Percentiles rank a stretch among this genome's conserved stretches.
These are phyloP conservation scores for Drosophila emarginata DNA, from an alignment of 2,888 invertebrate genomes.

Conservation along the genomic window DNA sequence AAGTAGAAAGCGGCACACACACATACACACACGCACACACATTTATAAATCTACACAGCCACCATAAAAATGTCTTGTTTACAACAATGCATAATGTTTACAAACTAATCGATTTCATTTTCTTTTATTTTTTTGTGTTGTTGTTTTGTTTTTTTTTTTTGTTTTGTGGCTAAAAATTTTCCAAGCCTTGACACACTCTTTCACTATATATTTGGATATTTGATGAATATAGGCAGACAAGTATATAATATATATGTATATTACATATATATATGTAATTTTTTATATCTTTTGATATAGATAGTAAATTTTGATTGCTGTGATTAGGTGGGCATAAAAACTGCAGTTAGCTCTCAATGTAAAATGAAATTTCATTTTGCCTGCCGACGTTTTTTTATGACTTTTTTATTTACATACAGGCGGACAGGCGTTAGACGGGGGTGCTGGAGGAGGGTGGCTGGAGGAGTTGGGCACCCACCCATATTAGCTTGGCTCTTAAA, in stretches of 20 bases:
- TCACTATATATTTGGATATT: slow-evolving; percentile 17
- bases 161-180: slow-evolving; percentile 7
- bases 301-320: slow-evolving; percentile 24
- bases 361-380: slow-evolving; percentile 18
- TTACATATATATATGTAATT: slow-evolving; percentile 9
- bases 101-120: slow-evolving; percentile 43
- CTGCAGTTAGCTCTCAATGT: slow-evolving; percentile 43
- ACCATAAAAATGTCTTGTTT: slow-evolving; percentile 64
- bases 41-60: neutral
- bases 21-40: neutral
- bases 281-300: slow-evolving; percentile 31
- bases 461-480: neutral
- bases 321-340: slow-evolving; percentile 44
- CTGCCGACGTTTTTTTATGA: slow-evolving; percentile 19
- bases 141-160: neutral
- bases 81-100: slow-evolving; percentile 68
- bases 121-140: neutral
- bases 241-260: slow-evolving; percentile 1
- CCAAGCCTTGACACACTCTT: slow-evolving; percentile 7
- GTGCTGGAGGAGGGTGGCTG: neutral
- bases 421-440: neutral
- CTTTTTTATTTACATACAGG: slow-evolving; percentile 14
- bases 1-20: neutral
- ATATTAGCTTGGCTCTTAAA: neutral
- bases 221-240: slow-evolving; percentile 28